phyloP scores from a whole-genome alignment of 2,113 vertebrate genomes.

The Cyrtonyx montezumae region DNA sequence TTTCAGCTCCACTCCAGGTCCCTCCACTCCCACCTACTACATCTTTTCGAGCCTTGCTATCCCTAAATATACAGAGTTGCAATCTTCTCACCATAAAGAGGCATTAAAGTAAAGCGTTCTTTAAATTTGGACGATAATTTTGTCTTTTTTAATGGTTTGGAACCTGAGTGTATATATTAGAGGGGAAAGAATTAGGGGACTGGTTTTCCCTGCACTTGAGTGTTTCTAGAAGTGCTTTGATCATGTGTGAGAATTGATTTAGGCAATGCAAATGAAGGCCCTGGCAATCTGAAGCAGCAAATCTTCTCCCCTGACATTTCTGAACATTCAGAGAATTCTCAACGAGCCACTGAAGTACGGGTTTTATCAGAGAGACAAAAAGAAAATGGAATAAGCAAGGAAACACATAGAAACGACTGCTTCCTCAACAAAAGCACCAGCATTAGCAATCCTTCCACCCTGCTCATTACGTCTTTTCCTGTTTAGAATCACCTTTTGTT shows the following conservation, averaged over 20 bases:
- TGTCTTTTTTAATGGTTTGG: not conserved
- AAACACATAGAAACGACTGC: not conserved
- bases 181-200: not conserved
- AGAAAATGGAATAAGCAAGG: slow-evolving; percentile 33
- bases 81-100: not conserved
- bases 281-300: slow-evolving; percentile 37
- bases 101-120: not conserved
- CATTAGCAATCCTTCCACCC: not conserved
- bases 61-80: not conserved
- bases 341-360: slow-evolving; percentile 15
- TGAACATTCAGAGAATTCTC: slow-evolving; percentile 54
- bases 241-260: slow-evolving; percentile 52
- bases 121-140: not conserved
- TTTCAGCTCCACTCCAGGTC: not conserved
- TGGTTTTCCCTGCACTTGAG: slow-evolving; percentile 4
- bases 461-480: not conserved
- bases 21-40: not conserved
- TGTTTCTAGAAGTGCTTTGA: slow-evolving; percentile 47
- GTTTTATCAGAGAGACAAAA: slow-evolving; percentile 47
- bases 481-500: not conserved
- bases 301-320: slow-evolving; percentile 52
- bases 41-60: not conserved
- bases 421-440: slow-evolving; percentile 4
- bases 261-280: slow-evolving; percentile 66
- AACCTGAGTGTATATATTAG: not conserved